Conservation (phyloP, 2,888 invertebrate species). For the Coronaproctus castanopsis region DNA sequence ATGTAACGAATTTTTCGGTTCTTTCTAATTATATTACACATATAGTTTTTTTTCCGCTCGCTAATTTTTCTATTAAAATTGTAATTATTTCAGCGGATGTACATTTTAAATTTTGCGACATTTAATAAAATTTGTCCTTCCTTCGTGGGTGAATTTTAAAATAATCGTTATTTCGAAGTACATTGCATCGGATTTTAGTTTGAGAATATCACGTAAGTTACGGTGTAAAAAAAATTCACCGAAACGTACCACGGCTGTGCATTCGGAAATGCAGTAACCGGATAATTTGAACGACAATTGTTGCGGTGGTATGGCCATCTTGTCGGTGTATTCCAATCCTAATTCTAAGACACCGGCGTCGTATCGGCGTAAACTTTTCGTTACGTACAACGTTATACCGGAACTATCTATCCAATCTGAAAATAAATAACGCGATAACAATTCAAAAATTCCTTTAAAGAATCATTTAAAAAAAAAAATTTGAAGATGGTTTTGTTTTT, state of each 20-base stretch:
- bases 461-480: background rate
- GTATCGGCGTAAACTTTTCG: constrained; percentile 48
- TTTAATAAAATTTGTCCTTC: background rate
- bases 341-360: constrained; percentile 94
- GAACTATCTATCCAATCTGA: constrained; percentile 71
- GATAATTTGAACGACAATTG: constrained; percentile 50
- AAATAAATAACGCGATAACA: background rate
- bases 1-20: too few species aligned
- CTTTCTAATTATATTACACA: too few species aligned
- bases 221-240: too few species aligned
- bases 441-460: background rate
- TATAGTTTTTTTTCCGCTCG: too few species aligned
- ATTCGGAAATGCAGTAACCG: constrained; percentile 81
- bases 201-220: too few species aligned
- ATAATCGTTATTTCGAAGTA: too few species aligned
- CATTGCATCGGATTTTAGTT: too few species aligned
- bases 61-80: too few species aligned
- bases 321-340: constrained; percentile 90
- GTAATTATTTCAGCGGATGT: too few species aligned
- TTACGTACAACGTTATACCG: constrained; percentile 63
- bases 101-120: background rate
- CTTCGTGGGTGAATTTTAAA: background rate
- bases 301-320: constrained; percentile 89
- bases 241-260: constrained; percentile 59
- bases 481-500: too few species aligned